These are phyloP conservation scores for Xanthia icteritia DNA, from an alignment of 2,888 invertebrate genomes.

Conservation along the genomic window DNA sequence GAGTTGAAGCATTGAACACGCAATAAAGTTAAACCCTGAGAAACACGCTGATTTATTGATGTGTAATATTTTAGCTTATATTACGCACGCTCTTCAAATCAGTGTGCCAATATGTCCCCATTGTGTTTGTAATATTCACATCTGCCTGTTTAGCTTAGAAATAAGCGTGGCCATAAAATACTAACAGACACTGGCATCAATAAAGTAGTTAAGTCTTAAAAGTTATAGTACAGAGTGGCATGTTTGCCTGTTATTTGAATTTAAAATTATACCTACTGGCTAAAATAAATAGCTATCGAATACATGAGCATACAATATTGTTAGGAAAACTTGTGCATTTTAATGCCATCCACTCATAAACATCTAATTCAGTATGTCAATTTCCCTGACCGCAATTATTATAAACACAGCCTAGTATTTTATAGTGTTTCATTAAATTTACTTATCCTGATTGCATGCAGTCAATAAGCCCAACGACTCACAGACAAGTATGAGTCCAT, in stretches of 20 bases:
- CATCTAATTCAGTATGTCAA: slow-evolving; percentile 6
- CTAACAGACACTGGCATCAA: neutral
- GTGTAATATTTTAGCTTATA: slow-evolving; percentile 6
- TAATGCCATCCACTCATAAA: neutral
- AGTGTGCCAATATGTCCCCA: slow-evolving; percentile 15
- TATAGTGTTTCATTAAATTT: slow-evolving; percentile 6
- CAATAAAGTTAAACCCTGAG: slow-evolving; percentile 42
- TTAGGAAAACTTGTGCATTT: neutral
- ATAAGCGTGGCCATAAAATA: neutral
- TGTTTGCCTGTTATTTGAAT: neutral
- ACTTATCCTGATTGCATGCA: slow-evolving; percentile 20
- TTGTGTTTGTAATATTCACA: slow-evolving; percentile 11
- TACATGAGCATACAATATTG: neutral
- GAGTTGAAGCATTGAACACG: slow-evolving; percentile 23
- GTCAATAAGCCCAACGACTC: slow-evolving; percentile 12
- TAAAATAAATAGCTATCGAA: slow-evolving; percentile 43
- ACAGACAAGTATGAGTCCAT: slow-evolving; percentile 13
- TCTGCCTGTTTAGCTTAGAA: neutral
- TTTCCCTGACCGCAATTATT: neutral
- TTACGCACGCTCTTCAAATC: slow-evolving; percentile 2
- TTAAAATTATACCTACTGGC: slow-evolving; percentile 27
- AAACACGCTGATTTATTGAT: slow-evolving; percentile 18
- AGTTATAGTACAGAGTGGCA: slow-evolving; percentile 6
- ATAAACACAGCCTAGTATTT: slow-evolving; percentile 48
- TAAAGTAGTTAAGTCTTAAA: neutral